These are phyloP conservation scores for Augochlora pura DNA, from an alignment of 1,140 invertebrate species.

Conservation along the genomic window DNA sequence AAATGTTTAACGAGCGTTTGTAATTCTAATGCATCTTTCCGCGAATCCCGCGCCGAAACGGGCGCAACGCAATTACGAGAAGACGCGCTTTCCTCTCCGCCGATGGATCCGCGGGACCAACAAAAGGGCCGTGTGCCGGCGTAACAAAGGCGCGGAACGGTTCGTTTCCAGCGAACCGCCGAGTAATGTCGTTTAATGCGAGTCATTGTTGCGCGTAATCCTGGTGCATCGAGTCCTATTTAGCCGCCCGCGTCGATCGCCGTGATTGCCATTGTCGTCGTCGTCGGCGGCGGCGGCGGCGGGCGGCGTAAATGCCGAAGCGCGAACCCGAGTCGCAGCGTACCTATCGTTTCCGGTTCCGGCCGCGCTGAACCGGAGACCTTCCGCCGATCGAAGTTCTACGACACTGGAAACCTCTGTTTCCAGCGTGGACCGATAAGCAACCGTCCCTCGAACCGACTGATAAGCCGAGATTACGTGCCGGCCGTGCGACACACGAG, in stretches of 20 bases:
- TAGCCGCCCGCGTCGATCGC: background rate
- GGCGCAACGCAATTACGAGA: background rate
- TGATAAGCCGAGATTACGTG: constrained; percentile 44
- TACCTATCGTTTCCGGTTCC: constrained; percentile 48
- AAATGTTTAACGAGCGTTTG: constrained; percentile 26
- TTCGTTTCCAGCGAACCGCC: background rate
- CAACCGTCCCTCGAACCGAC: constrained; percentile 16
- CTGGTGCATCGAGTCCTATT: background rate
- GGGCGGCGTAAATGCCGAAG: constrained; percentile 31
- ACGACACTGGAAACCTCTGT: constrained; percentile 10
- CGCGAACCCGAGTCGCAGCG: constrained; percentile 9
- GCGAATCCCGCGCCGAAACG: background rate
- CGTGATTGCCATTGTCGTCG: constrained; percentile 27
- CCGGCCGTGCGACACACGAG: background rate
- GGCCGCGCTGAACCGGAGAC: constrained; percentile 19
- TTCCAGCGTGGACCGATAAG: constrained; percentile 41
- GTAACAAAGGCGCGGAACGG: background rate
- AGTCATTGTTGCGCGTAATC: constrained; percentile 1
- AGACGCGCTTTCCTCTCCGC: background rate
- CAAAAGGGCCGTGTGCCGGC: background rate
- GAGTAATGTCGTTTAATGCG: constrained; percentile 23
- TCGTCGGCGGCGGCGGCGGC: constrained; percentile 37
- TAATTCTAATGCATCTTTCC: background rate
- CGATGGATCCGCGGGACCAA: background rate
- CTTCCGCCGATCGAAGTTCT: background rate